Percentiles rank a stretch among this genome's conserved stretches.
Conservation (phyloP, 2,113 vertebrate genomes). For the Oreochromis spilurus region DNA sequence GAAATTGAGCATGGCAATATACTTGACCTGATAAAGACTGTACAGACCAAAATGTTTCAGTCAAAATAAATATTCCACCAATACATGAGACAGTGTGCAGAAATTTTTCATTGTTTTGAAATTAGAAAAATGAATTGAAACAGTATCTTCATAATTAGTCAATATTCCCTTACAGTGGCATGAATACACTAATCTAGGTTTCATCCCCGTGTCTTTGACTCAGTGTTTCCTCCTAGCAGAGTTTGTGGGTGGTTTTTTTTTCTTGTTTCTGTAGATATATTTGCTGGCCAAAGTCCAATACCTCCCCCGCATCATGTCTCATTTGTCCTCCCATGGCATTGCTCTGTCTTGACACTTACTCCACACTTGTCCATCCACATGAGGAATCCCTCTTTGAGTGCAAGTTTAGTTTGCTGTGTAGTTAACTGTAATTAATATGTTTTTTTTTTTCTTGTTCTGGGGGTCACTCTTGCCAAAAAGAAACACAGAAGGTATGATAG, state of each 20-base stretch:
- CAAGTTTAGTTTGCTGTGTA: neutral
- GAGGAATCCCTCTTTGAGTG: neutral
- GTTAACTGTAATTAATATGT: neutral
- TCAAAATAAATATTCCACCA: neutral
- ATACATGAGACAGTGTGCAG: neutral
- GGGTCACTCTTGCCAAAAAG: neutral
- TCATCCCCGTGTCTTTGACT: neutral
- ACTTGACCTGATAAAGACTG: neutral
- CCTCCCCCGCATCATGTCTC: constrained; percentile 1
- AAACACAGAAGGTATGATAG: neutral
- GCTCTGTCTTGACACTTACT: neutral
- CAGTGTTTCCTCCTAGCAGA: neutral
- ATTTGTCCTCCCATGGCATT: neutral
- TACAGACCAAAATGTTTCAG: neutral
- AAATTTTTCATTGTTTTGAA: neutral
- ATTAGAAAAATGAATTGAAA: neutral
- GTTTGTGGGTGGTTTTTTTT: neutral
- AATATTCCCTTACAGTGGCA: neutral
- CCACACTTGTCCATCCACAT: neutral
- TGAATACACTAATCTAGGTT: neutral
- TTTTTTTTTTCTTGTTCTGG: neutral
- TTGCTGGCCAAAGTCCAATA: neutral
- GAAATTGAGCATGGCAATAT: neutral
- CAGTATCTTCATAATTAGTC: neutral
- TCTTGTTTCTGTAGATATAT: neutral